Percentiles rank a stretch among this genome's conserved stretches.
Conservation (phyloP, 2,113 vertebrate genomes). For the Conger conger region DNA sequence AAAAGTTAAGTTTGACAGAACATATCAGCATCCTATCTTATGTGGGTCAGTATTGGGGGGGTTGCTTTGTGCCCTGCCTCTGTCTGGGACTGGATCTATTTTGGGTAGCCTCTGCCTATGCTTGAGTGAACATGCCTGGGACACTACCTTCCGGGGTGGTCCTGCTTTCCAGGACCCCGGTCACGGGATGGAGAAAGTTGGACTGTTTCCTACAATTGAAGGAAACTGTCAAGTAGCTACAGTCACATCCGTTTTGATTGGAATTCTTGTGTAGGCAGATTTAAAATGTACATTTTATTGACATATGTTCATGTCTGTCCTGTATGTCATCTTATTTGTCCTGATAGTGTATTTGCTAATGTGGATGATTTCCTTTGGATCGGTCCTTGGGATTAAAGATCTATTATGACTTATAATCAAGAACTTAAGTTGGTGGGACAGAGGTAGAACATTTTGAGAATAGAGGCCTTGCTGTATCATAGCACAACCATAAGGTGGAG, state of each 20-base stretch:
- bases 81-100: conserved; percentile 3
- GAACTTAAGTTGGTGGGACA: not conserved
- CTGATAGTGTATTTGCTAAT: too few species aligned
- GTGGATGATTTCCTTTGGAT: too few species aligned
- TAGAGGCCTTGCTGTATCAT: conserved; percentile 4
- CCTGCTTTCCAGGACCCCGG: not conserved
- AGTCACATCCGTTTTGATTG: not conserved
- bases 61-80: not conserved
- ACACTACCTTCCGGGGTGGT: not conserved
- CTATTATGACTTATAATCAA: too few species aligned
- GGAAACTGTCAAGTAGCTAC: not conserved
- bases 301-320: too few species aligned
- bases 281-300: too few species aligned
- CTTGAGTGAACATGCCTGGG: not conserved
- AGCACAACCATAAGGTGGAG: conserved; percentile 34
- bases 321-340: too few species aligned
- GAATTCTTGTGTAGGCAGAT: not conserved
- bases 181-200: not conserved
- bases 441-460: conserved; percentile 20
- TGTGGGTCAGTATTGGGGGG: not conserved
- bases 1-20: not conserved
- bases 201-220: not conserved
- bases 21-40: not conserved
- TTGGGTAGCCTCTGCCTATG: not conserved
- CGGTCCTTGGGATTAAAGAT: too few species aligned